Evolutionary conservation across 2,797 vertebrate species (phyloP).

Genomic region (Menidia menidia): DNA sequence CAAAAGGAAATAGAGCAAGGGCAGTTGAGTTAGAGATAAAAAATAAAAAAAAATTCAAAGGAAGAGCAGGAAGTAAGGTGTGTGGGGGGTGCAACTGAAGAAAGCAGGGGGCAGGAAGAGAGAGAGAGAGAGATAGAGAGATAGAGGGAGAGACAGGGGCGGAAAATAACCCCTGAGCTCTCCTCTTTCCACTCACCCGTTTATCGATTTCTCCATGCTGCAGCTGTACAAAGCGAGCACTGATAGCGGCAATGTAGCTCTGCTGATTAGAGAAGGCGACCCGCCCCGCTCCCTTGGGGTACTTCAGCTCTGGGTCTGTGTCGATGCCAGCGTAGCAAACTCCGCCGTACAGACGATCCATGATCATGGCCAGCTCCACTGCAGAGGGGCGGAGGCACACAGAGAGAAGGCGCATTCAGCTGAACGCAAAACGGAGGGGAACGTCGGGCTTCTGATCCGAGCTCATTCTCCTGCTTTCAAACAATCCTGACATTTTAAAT

Average conservation of each 20-base stretch:
- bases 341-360: constrained; percentile 98
- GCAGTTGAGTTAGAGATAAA: constrained; percentile 1
- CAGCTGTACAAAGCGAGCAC: constrained; percentile 99
- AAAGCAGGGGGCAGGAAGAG: constrained; percentile 13
- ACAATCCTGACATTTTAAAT: too few relatives aligned
- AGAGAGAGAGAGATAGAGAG: constrained; percentile 32
- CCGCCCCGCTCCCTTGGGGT: constrained; percentile 98
- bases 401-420: background rate
- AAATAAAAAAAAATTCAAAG: too few relatives aligned
- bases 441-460: background rate
- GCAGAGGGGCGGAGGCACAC: constrained; percentile 17
- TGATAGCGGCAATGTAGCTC: constrained; percentile 99
- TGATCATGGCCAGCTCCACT: constrained; percentile 99
- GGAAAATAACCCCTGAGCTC: constrained; percentile 34
- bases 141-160: too few relatives aligned
- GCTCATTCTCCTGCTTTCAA: too few relatives aligned
- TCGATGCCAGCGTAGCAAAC: constrained; percentile 99
- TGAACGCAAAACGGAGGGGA: background rate
- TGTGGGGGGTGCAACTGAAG: constrained; percentile 21
- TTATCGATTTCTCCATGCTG: constrained; percentile 99
- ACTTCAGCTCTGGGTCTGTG: constrained; percentile 99
- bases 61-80: constrained; percentile 38
- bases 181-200: constrained; percentile 89
- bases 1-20: background rate
- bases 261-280: constrained; percentile 99